A percentile compares a stretch with the other conserved stretches of the same genome.
These are phyloP conservation scores for Halictus ligatus DNA, from an alignment of 2,888 invertebrate genomes.

Conservation along the genomic window DNA sequence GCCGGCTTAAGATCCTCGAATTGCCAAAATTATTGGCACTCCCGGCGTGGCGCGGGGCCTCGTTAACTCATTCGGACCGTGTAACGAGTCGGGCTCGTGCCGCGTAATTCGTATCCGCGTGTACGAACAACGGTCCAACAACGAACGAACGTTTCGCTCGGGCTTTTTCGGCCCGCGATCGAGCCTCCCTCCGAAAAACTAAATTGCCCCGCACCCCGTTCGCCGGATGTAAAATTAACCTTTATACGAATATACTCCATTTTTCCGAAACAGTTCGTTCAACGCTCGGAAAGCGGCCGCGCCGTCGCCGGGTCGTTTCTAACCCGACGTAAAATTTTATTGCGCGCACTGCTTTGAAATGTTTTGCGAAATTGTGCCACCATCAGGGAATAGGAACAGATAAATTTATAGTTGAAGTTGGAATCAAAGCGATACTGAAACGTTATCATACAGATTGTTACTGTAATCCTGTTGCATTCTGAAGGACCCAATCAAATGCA, in stretches of 20 bases:
- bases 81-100: constrained; percentile 38
- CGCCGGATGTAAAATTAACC: constrained; percentile 3
- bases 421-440: not conserved
- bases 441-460: too few relatives aligned
- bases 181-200: not conserved
- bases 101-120: constrained; percentile 20
- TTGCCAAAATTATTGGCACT: constrained; percentile 47
- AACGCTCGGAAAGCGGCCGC: not conserved
- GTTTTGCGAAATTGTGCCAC: not conserved
- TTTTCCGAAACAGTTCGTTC: not conserved
- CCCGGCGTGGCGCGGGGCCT: constrained; percentile 19
- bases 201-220: not conserved
- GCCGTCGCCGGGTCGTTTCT: not conserved
- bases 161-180: not conserved
- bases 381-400: too few relatives aligned
- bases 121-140: constrained; percentile 18
- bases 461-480: too few relatives aligned
- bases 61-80: constrained; percentile 29
- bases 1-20: constrained; percentile 36
- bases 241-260: not conserved
- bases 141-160: not conserved
- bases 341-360: not conserved
- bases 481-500: not conserved
- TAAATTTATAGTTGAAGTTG: not conserved
- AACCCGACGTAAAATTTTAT: not conserved